Conservation (phyloP, 2,797 vertebrate genomes). For the Malurus leucopterus region DNA sequence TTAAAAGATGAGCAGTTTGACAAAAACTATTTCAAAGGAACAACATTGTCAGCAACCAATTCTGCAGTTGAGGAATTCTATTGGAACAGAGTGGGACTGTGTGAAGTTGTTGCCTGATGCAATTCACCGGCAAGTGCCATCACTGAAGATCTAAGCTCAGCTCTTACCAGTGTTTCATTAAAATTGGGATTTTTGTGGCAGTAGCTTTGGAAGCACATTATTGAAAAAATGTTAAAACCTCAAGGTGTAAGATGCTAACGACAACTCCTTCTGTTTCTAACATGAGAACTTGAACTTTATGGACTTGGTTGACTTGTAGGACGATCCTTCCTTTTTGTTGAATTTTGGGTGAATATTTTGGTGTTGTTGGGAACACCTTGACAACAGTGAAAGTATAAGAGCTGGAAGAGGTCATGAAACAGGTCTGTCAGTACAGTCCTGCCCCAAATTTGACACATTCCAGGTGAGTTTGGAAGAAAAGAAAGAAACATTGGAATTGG, state of each 20-base stretch:
- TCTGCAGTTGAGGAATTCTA: neutral
- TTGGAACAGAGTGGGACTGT: fast-evolving
- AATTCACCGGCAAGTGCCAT: neutral
- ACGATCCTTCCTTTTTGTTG: neutral
- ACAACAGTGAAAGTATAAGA: neutral
- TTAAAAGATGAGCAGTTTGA: neutral
- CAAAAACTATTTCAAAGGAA: neutral
- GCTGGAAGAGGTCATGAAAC: neutral
- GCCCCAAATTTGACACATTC: neutral
- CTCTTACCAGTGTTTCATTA: neutral
- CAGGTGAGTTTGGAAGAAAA: neutral
- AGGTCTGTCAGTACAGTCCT: neutral
- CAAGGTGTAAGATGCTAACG: neutral
- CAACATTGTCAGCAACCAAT: neutral
- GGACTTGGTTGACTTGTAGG: neutral
- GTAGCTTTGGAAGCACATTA: neutral
- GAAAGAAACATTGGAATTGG: neutral
- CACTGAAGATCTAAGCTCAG: neutral
- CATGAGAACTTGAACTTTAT: neutral
- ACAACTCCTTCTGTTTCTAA: neutral
- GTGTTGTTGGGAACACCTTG: neutral
- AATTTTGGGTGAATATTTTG: neutral
- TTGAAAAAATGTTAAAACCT: neutral
- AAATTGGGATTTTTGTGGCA: neutral
- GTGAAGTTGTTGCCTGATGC: neutral